Conservation (phyloP, 2,888 invertebrate species). For the Cerastoderma edule region DNA sequence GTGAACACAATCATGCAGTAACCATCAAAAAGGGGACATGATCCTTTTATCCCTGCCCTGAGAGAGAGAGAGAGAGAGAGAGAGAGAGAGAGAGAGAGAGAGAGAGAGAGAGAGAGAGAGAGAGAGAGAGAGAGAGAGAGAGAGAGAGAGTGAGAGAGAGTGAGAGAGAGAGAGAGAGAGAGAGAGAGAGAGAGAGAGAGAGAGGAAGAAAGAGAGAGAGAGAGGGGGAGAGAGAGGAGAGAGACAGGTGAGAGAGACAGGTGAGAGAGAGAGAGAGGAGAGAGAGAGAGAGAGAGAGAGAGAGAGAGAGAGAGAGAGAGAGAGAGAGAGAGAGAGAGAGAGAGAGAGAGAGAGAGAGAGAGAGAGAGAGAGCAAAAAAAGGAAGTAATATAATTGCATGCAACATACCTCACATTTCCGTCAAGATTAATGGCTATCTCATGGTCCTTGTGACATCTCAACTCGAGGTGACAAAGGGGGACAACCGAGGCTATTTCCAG, state of each 20-base stretch:
- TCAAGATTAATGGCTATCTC: too few relatives aligned
- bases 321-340: background rate
- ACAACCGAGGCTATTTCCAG: constrained; percentile 37
- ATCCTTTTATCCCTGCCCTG: background rate
- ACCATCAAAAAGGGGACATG: too few relatives aligned
- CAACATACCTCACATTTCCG: too few relatives aligned
- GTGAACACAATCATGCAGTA: too few relatives aligned
- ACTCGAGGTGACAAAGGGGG: constrained; percentile 37
- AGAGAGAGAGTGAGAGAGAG: background rate
- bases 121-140: background rate
- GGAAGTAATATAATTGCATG: too few relatives aligned
- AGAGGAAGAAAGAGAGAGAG: background rate
- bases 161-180: background rate
- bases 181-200: background rate
- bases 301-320: background rate
- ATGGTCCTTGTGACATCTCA: too few relatives aligned
- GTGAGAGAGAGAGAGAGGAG: background rate
- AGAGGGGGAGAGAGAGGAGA: background rate
- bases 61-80: background rate
- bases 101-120: background rate
- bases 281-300: background rate
- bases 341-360: background rate
- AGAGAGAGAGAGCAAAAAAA: background rate
- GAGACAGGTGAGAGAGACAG: background rate
- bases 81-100: background rate